A percentile compares a stretch with the other conserved stretches of the same genome.
phyloP scores from a whole-genome alignment of 2,888 invertebrate genomes.

The Drosophila meridiana region DNA sequence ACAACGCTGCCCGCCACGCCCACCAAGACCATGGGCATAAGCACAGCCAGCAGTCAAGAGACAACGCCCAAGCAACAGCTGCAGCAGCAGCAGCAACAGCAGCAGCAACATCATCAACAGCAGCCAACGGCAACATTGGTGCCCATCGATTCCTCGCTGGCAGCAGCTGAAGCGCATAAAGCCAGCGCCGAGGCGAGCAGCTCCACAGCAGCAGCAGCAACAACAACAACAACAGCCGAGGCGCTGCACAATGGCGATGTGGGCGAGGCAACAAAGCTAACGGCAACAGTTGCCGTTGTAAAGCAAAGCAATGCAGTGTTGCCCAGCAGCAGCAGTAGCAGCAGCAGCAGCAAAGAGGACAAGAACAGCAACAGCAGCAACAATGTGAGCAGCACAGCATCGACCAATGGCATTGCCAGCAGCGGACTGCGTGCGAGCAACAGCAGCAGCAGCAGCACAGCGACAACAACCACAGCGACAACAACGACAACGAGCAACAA shows the following conservation, averaged over 20 bases:
- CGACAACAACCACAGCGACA: conserved; percentile 62
- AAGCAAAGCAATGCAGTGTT: conserved; percentile 63
- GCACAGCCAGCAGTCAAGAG: conserved; percentile 30
- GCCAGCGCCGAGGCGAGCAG: conserved; percentile 56
- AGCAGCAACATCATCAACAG: conserved; percentile 16
- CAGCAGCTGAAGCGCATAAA: conserved; percentile 19
- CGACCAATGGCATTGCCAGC: conserved; percentile 59
- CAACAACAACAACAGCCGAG: conserved; percentile 11
- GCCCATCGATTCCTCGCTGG: conserved; percentile 59
- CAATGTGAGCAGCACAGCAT: conserved; percentile 50
- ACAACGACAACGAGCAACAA: conserved; percentile 52
- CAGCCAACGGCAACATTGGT: conserved; percentile 56
- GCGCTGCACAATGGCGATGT: conserved; percentile 61
- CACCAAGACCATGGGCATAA: conserved; percentile 51
- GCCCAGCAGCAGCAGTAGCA: conserved; percentile 51
- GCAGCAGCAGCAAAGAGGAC: conserved; percentile 12
- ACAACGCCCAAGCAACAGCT: conserved; percentile 39
- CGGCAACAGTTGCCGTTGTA: conserved; percentile 16
- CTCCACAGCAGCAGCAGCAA: conserved; percentile 36
- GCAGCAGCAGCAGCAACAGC: conserved; percentile 19
- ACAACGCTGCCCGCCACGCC: conserved; percentile 73
- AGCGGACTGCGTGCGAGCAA: conserved; percentile 34
- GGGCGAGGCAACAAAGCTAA: conserved; percentile 37
- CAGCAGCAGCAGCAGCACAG: conserved; percentile 17
- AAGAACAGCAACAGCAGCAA: conserved; percentile 24